Evolutionary conservation across 2,888 invertebrate species (phyloP), one percentile per base, ranked within the genome.

Genomic region (Resseliella maxima): DNA sequence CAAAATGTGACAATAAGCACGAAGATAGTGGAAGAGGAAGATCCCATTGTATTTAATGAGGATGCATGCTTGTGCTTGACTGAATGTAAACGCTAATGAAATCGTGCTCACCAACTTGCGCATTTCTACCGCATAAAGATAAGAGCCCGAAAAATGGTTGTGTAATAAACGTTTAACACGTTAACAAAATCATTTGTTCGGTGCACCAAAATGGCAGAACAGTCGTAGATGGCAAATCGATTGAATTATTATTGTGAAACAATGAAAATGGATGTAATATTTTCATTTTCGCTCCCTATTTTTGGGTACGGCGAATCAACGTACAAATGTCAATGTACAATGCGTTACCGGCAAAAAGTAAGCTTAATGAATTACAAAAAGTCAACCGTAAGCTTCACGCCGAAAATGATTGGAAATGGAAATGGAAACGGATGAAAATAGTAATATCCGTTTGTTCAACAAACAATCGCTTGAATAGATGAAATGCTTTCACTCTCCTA

Each of bases 361-460:
- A 72, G 72, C 72, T 72, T 72, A 72, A 59, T 59, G 59, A 59
- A 59, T 59, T 59, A 24, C 6, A 59, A n/a, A 59, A 59, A 59
- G 24, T 59, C 27, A 27, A 21, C 10, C 21, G 50, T 50, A 72
- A 72, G 31, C 72, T 59, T 59, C 24, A 1, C 72, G 35, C 0
- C 18, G 10, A 15, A 35, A 59, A 15, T 35, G 15, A 12, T 72
- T 31, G 31, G 31, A 27, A 72, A 72, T 24, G 27, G 24, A 59
- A 59, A n/a, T 41, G 41, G 41, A 41, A n/a, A 59, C 24, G 59
- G 24, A 59, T 59, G 31, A 72, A 72, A 31, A 72, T 31, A 35
- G 72, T 18, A 31, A 72, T 31, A 72, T 72, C 72, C 72, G 1
- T 27, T 2, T 18, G 0, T 2, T 31, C 72, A 35, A 27, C 35